phyloP scores from a whole-genome alignment of 2,797 vertebrate species.

The Melanotaenia nigrans region DNA sequence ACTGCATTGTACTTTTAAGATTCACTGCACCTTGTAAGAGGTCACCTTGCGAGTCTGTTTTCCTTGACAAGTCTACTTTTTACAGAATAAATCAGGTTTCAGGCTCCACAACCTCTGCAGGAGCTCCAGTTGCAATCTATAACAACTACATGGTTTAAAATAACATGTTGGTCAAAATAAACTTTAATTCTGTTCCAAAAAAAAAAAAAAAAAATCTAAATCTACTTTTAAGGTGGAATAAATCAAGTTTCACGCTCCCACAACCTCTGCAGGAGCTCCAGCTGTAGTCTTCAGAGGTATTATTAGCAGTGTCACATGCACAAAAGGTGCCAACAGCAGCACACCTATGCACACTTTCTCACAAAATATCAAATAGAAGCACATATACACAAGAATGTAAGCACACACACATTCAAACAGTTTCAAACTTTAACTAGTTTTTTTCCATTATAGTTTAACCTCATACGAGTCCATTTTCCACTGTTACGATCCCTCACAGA shows the following conservation, averaged over 20 bases:
- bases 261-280: background rate
- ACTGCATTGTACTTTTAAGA: slow-evolving; percentile 31
- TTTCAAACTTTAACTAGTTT: background rate
- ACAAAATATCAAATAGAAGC: background rate
- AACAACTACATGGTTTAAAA: too few relatives aligned
- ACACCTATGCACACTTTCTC: background rate
- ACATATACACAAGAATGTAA: slow-evolving; percentile 7
- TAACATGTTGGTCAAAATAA: too few relatives aligned
- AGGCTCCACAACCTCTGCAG: background rate
- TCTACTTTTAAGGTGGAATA: slow-evolving; percentile 10
- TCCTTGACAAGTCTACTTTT: slow-evolving; percentile 42
- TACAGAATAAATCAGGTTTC: background rate
- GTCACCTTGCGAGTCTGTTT: slow-evolving; percentile 66
- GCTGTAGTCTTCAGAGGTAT: slow-evolving; percentile 45
- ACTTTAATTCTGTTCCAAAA: too few relatives aligned
- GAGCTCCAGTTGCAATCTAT: slow-evolving; percentile 33
- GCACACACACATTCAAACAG: slow-evolving; percentile 8
- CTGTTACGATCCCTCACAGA: background rate
- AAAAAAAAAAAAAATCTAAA: too few relatives aligned
- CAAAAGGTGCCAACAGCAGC: slow-evolving; percentile 24
- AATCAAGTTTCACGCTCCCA: background rate
- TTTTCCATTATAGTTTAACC: background rate
- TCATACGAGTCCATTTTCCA: background rate
- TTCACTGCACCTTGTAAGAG: slow-evolving; percentile 30
- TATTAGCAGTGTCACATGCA: slow-evolving; percentile 48